Conservation (phyloP, 2,113 vertebrate species). For the Rhegmatorhina hoffmannsi region DNA sequence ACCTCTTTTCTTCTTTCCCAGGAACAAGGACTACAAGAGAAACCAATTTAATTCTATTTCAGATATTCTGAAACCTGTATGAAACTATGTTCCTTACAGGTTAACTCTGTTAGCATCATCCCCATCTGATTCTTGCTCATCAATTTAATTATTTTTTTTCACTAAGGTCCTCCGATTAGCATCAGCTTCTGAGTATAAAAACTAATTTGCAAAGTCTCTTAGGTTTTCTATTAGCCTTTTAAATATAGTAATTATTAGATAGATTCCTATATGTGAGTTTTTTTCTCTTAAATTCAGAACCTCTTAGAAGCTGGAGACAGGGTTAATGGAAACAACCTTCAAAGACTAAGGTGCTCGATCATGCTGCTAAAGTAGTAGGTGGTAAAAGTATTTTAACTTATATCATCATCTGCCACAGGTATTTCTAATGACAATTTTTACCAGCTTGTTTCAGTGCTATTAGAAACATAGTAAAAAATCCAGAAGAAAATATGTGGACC, state of each 20-base stretch:
- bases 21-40: background rate
- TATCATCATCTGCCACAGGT: background rate
- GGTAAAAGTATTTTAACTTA: background rate
- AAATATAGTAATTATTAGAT: background rate
- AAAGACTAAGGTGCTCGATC: background rate
- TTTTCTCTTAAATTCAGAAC: background rate
- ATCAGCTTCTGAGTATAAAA: background rate
- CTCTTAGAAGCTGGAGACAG: background rate
- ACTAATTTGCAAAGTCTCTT: background rate
- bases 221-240: background rate
- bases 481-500: background rate
- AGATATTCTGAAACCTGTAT: background rate
- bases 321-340: conserved; percentile 9
- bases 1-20: background rate
- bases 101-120: background rate
- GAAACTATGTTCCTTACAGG: background rate
- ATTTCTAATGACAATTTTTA: background rate
- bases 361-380: background rate
- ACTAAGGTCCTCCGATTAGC: background rate
- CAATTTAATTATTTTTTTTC: background rate
- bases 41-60: background rate
- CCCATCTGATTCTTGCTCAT: background rate
- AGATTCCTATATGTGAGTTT: background rate
- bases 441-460: background rate
- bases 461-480: background rate